phyloP scores from a whole-genome alignment of 2,113 vertebrate genomes.

The Columba janthina region DNA sequence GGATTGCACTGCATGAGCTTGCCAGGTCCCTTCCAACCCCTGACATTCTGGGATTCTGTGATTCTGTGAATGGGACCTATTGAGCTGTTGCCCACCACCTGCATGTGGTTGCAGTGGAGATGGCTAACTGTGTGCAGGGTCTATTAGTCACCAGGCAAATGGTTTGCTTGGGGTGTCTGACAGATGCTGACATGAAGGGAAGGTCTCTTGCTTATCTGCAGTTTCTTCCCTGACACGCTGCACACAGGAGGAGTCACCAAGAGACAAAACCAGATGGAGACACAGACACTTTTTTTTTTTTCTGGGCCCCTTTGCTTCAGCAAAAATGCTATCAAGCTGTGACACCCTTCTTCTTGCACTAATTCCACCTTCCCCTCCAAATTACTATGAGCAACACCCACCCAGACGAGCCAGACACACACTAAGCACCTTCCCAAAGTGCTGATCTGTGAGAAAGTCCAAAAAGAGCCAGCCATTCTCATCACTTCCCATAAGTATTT shows the following conservation, averaged over 20 bases:
- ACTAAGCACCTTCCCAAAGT: not conserved
- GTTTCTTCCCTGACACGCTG: not conserved
- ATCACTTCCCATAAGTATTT: not conserved
- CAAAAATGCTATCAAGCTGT: not conserved
- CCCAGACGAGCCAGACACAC: not conserved
- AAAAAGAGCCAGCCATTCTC: not conserved
- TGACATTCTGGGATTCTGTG: too few species aligned
- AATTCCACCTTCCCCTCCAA: not conserved
- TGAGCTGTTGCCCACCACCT: not conserved
- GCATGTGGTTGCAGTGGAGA: not conserved
- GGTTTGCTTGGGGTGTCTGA: not conserved
- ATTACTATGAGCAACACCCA: not conserved
- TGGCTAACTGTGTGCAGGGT: not conserved
- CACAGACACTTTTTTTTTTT: not conserved
- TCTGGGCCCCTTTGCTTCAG: not conserved
- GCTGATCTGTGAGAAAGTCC: not conserved
- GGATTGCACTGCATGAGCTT: too few species aligned
- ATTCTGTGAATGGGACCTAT: not conserved
- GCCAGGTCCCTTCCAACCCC: too few species aligned
- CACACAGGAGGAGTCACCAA: not conserved
- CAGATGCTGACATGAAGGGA: not conserved
- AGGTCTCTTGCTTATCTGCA: not conserved
- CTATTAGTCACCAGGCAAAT: not conserved
- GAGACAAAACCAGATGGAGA: not conserved
- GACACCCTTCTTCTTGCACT: not conserved